Percentiles rank a stretch among this genome's conserved stretches.
phyloP scores from a whole-genome alignment of 2,797 vertebrate species.

The Sphaeramia orbicularis region DNA sequence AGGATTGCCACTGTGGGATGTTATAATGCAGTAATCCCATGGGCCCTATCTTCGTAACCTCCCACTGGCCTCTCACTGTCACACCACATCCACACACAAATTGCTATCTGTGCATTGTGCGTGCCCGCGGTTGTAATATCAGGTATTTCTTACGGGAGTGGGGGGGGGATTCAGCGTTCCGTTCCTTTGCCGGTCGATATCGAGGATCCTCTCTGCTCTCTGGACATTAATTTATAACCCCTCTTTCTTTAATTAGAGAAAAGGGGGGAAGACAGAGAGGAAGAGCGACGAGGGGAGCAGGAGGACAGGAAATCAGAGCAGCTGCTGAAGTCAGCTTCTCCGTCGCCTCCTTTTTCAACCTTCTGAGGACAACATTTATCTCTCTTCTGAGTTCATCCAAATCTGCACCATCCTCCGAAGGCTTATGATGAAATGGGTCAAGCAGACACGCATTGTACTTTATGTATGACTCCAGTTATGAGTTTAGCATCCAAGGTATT shows the following conservation, averaged over 20 bases:
- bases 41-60: slow-evolving; percentile 49
- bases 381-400: slow-evolving; percentile 31
- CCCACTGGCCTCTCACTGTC: slow-evolving; percentile 55
- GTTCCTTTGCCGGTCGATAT: slow-evolving; percentile 43
- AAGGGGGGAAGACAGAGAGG: slow-evolving; percentile 35
- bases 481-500: no score
- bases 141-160: slow-evolving; percentile 42
- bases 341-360: slow-evolving; percentile 5
- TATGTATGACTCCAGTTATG: no score
- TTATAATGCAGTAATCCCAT: slow-evolving; percentile 56
- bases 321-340: slow-evolving; percentile 70
- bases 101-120: slow-evolving; percentile 19
- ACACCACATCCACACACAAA: slow-evolving; percentile 26
- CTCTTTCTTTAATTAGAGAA: slow-evolving; percentile 73
- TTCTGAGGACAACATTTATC: slow-evolving; percentile 37
- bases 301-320: slow-evolving; percentile 47
- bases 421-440: not conserved
- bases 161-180: slow-evolving; percentile 56
- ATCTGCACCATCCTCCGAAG: slow-evolving; percentile 22
- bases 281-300: slow-evolving; percentile 37
- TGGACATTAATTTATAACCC: slow-evolving; percentile 70
- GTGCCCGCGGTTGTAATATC: slow-evolving; percentile 46
- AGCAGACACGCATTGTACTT: no score
- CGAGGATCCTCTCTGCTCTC: slow-evolving; percentile 49
- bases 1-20: slow-evolving; percentile 40